phyloP scores from a whole-genome alignment of 2,113 vertebrate species.

The Rhineura floridana region DNA sequence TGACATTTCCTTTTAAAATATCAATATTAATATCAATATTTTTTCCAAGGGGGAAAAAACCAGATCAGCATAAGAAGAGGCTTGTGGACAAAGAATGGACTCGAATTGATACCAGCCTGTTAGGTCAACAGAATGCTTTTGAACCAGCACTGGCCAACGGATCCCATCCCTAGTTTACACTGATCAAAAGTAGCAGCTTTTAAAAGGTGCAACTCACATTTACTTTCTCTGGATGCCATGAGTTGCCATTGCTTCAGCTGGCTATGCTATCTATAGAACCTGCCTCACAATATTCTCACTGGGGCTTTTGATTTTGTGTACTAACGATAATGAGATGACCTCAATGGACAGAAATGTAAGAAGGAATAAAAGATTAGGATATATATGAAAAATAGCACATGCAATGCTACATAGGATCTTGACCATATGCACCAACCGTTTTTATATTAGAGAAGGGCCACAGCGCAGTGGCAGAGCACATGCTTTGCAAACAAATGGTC shows the following conservation, averaged over 20 bases:
- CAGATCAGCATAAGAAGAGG: too few relatives aligned
- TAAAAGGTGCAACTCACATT: accelerated
- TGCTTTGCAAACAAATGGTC: neutral
- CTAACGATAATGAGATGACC: too few relatives aligned
- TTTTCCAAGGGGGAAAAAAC: too few relatives aligned
- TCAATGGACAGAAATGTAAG: neutral
- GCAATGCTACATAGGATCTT: neutral
- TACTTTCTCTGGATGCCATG: accelerated
- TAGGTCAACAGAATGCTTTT: too few relatives aligned
- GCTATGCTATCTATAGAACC: accelerated
- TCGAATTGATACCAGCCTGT: too few relatives aligned
- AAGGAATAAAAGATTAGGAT: conserved; percentile 31
- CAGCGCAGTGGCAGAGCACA: neutral
- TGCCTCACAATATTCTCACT: accelerated
- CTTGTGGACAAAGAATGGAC: too few relatives aligned
- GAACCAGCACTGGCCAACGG: too few relatives aligned
- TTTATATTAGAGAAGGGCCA: neutral
- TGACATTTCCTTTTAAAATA: too few relatives aligned
- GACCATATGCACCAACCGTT: too few relatives aligned
- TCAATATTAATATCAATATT: too few relatives aligned
- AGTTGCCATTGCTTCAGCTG: too few relatives aligned
- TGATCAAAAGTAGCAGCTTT: neutral
- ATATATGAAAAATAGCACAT: conserved; percentile 7
- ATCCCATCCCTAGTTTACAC: too few relatives aligned
- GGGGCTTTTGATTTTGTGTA: accelerated